Evolutionary conservation across 2,888 invertebrate species (phyloP), one percentile per base, ranked within the genome.

Genomic region (Marronus borbonicus): DNA sequence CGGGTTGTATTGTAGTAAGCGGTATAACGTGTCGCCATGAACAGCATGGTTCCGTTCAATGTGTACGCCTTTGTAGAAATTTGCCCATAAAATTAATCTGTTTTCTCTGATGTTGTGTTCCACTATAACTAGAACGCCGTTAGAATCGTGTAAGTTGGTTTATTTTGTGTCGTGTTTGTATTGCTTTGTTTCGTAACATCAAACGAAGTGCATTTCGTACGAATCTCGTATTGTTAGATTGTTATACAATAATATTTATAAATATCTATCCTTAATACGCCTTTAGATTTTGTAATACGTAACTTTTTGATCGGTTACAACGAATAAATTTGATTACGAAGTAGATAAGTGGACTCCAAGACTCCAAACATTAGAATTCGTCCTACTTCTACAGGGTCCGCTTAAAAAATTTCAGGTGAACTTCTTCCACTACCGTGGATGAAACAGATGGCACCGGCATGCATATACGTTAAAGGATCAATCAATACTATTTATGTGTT

Each of bases 101-200:
- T 60, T 60, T 60, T 60, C 60, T 60, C 60, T 24, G 60, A 60
- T 60, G 28, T 60, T 60, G 60, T 60, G 7, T 12, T 5, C 5
- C n/a, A 17, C 28, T 24, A 12, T 20, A 60, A 60, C 60, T 28
- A 24, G 24, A 60, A 60, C 60, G 20, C 60, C 60, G 60, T 60
- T 60, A 60, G 60, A 60, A 60, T 8, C 12, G 60, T 28, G 60
- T 60, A 60, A 60, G 60, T 60, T 60, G 20, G 28, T 17, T 60
- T 60, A 60, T 60, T 24, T 24, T 24, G 24, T 12, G 3, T 12
- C 20, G 1, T 24, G 20, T 20, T 60, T 60, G 20, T 60, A 17
- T 24, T 60, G 14, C 24, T 60, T 60, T 24, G 60, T 20, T 24
- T 60, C 60, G 60, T 24, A 60, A 60, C 28, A 24, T 24, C 10